Evolutionary conservation across 2,113 vertebrate species (phyloP).

Genomic region (Chaenocephalus aceratus): DNA sequence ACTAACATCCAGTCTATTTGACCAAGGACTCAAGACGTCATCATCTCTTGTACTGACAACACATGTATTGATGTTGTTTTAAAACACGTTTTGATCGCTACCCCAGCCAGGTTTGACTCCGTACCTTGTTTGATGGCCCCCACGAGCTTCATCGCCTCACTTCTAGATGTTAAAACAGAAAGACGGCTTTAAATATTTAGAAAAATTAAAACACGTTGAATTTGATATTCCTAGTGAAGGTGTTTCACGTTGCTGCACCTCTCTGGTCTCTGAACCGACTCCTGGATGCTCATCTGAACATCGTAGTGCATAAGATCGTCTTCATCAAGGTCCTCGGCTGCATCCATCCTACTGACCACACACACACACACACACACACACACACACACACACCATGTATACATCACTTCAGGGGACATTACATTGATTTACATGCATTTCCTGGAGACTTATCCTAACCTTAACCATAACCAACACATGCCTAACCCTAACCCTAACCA

Average conservation of each 20-base stretch:
- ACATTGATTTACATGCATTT: too few species aligned
- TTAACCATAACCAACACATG: too few species aligned
- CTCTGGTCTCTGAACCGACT: conserved; percentile 78
- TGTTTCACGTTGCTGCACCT: conserved; percentile 76
- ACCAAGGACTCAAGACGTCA: too few species aligned
- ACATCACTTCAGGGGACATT: too few species aligned
- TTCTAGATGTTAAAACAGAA: conserved; percentile 45
- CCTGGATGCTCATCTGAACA: conserved; percentile 86
- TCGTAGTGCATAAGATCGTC: conserved; percentile 84
- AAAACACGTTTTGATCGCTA: neutral
- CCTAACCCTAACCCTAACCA: too few species aligned
- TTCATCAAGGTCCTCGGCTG: conserved; percentile 80
- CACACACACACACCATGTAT: neutral
- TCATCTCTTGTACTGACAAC: too few species aligned
- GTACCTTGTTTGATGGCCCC: conserved; percentile 87
- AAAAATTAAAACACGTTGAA: conserved; percentile 29
- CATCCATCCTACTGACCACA: conserved; percentile 74
- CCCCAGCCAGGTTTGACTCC: neutral
- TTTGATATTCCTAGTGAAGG: neutral
- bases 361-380: neutral
- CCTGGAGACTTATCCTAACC: too few species aligned
- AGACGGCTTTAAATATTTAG: conserved; percentile 22
- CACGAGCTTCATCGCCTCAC: conserved; percentile 85
- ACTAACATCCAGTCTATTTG: too few species aligned
- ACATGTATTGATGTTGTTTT: neutral